Conservation (phyloP, 2,888 invertebrate genomes). For the Cylindroiulus punctatus region DNA sequence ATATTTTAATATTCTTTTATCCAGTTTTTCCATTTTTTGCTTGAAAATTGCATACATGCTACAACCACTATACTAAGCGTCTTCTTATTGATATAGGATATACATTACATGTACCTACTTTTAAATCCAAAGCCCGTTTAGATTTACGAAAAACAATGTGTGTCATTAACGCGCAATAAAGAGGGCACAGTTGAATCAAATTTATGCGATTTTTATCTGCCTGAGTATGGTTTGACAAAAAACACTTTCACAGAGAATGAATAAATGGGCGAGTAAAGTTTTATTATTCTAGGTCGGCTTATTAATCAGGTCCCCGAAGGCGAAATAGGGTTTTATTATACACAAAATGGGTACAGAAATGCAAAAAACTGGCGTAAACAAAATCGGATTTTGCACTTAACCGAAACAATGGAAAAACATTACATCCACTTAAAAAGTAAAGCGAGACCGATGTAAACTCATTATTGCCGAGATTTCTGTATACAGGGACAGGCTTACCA, state of each 20-base stretch:
- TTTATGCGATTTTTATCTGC: background rate
- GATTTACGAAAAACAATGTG: background rate
- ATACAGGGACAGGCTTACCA: background rate
- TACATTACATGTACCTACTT: too few relatives aligned
- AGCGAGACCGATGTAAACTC: background rate
- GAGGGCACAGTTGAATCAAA: background rate
- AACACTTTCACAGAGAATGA: background rate
- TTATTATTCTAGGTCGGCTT: slow-evolving; percentile 21
- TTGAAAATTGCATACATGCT: too few relatives aligned
- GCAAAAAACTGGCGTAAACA: slow-evolving; percentile 9
- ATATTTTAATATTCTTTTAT: too few relatives aligned
- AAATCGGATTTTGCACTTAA: slow-evolving; percentile 31
- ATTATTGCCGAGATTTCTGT: background rate
- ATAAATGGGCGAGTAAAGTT: slow-evolving; percentile 25
- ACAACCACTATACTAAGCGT: too few relatives aligned
- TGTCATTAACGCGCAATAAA: slow-evolving; percentile 2
- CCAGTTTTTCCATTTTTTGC: too few relatives aligned
- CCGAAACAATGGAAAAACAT: background rate
- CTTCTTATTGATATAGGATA: too few relatives aligned
- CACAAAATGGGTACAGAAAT: background rate
- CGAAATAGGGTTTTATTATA: background rate
- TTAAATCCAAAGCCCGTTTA: too few relatives aligned
- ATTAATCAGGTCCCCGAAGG: background rate
- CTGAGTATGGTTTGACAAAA: background rate
- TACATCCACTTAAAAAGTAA: slow-evolving; percentile 7